Evolutionary conservation across 2,888 invertebrate species (phyloP), one percentile per base, ranked within the genome.

Genomic region (Miltochrista miniata): DNA sequence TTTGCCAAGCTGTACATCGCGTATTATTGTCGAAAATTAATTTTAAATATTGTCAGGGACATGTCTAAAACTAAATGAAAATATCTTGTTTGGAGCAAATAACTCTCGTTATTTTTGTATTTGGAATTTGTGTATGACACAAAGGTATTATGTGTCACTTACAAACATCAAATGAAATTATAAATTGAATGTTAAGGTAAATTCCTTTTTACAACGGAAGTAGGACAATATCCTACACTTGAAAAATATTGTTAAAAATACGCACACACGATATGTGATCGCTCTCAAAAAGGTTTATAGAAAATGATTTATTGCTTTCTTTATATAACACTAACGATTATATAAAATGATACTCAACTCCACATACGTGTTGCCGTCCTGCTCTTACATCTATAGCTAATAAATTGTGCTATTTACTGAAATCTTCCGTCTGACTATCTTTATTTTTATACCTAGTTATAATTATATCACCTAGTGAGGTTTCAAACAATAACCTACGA

Each of bases 401-500:
- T 77, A 77, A 83, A 85, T 90, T 90, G 90, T 89, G 90, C 88
- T 88, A 85, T 83, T 75, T 72, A 72, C 73, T 76, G 80, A 79
- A 78, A 81, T 78, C 85, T 73, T 70, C 74, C 79, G 69, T 69
- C 68, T 68, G 64, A 74, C 78, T 74, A 79, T 69, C 72, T 59
- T 76, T 79, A 68, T 76, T 77, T 72, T 79, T 79, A 77, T 74
- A 76, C 80, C 81, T 85, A 84, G 72, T 70, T 71, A 81, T 79
- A 78, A 74, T 75, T 83, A 83, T 89, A 87, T 88, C 85, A 85
- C 83, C 90, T 90, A 90, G 82, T 90, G 89, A 90, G 90, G 90
- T 89, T 88, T 85, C 85, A 86, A 88, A 88, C 83, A 75, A 85
- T 87, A 86, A 74, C 76, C 87, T 88, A 89, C 79, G 60, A 65